Conservation (phyloP, 2,888 invertebrate genomes). For the Girardia tigrina region DNA sequence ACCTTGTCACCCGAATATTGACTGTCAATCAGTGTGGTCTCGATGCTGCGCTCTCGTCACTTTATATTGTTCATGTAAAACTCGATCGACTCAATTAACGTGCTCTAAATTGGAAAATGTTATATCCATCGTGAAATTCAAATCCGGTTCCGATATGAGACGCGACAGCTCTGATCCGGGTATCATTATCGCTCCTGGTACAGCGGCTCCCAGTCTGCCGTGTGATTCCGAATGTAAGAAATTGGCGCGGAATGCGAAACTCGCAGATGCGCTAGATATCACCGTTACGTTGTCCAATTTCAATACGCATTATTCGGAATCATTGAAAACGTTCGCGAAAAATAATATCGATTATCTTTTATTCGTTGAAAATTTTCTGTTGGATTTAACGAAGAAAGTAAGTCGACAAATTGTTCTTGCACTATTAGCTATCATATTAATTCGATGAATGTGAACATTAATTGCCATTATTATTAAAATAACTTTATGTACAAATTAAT, state of each 20-base stretch:
- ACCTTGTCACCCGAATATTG: constrained; percentile 21
- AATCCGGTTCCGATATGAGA: background rate
- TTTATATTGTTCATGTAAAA: too few relatives aligned
- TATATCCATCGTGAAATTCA: background rate
- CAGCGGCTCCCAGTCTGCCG: constrained; percentile 56
- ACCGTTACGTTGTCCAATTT: background rate
- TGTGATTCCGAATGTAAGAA: constrained; percentile 81
- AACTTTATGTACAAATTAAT: too few relatives aligned
- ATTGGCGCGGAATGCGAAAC: constrained; percentile 69
- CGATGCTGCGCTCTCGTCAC: too few relatives aligned
- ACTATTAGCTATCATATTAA: too few relatives aligned
- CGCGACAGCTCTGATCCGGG: background rate
- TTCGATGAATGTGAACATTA: too few relatives aligned
- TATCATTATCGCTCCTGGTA: background rate
- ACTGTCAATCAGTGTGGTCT: too few relatives aligned
- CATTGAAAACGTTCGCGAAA: background rate
- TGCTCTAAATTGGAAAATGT: background rate
- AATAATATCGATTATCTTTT: background rate
- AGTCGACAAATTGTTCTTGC: too few relatives aligned
- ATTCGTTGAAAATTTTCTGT: background rate
- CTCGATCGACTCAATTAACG: too few relatives aligned
- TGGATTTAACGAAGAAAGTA: background rate
- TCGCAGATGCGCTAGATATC: constrained; percentile 79
- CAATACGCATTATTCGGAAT: background rate
- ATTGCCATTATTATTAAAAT: too few relatives aligned